Percentiles rank a stretch among this genome's conserved stretches.
Conservation (phyloP, 2,113 vertebrate genomes). For the Polypterus senegalus region DNA sequence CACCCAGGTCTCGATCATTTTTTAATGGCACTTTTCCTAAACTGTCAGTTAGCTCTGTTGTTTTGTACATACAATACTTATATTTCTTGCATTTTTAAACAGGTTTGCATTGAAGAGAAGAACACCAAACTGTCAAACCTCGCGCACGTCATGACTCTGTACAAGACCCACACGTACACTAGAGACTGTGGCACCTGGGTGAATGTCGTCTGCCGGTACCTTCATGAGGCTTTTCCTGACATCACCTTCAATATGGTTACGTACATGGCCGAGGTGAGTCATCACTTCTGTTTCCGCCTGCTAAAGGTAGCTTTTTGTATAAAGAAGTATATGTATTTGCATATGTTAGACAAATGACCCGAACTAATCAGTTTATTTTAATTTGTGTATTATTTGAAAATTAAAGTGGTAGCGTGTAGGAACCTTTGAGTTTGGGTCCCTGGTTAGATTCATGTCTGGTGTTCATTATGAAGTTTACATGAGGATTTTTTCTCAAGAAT, state of each 20-base stretch:
- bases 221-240: slow-evolving; percentile 87
- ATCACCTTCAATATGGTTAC: slow-evolving; percentile 90
- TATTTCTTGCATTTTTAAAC: slow-evolving; percentile 15
- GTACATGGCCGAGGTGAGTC: slow-evolving; percentile 81
- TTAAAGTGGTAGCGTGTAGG: no score
- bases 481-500: no score
- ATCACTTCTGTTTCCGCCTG: no score
- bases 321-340: no score
- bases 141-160: slow-evolving; percentile 95
- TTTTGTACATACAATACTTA: neutral
- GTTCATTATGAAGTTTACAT: no score
- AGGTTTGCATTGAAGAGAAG: slow-evolving; percentile 94
- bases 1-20: slow-evolving; percentile 65
- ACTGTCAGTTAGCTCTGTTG: neutral
- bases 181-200: slow-evolving; percentile 92
- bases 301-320: no score
- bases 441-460: no score
- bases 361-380: no score
- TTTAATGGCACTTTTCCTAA: neutral
- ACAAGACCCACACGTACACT: slow-evolving; percentile 92
- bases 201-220: slow-evolving; percentile 92
- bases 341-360: no score
- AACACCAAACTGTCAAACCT: slow-evolving; percentile 89
- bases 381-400: no score
- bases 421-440: no score